Conservation (phyloP, 53 echinoderm and acorn worm genomes). For the Apostichopus leukothele region DNA sequence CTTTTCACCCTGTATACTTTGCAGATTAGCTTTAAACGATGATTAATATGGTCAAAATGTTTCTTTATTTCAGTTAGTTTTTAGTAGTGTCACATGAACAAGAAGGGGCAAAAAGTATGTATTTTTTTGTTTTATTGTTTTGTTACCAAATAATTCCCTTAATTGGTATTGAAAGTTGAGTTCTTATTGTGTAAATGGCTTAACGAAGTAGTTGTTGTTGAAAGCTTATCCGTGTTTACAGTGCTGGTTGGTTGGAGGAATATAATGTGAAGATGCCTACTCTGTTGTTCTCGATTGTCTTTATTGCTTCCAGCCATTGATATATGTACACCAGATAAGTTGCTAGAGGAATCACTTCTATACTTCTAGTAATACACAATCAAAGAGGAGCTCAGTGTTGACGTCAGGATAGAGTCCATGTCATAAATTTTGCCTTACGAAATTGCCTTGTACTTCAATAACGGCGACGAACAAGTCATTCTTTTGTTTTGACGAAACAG, state of each 20-base stretch:
- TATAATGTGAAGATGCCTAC: slow-evolving; percentile 51
- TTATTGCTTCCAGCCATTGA: background rate
- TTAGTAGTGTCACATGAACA: slow-evolving; percentile 23
- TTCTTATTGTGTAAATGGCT: slow-evolving; percentile 42
- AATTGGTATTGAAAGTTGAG: slow-evolving; percentile 39
- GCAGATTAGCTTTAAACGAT: slow-evolving; percentile 35
- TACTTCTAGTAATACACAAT: too few relatives aligned
- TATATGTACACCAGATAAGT: too few relatives aligned
- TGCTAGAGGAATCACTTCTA: too few relatives aligned
- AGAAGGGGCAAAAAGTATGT: background rate
- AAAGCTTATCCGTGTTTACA: slow-evolving; percentile 47
- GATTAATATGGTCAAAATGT: background rate
- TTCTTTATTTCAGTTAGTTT: slow-evolving; percentile 15
- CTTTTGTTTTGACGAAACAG: too few relatives aligned
- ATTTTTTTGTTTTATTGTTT: background rate
- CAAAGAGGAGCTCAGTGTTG: too few relatives aligned
- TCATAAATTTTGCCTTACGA: too few relatives aligned
- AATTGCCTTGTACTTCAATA: too few relatives aligned
- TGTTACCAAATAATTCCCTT: slow-evolving; percentile 36
- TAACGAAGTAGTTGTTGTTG: slow-evolving; percentile 37
- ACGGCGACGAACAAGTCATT: too few relatives aligned
- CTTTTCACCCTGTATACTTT: slow-evolving; percentile 41
- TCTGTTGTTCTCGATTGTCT: background rate
- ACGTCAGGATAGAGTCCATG: too few relatives aligned
- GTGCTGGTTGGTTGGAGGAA: slow-evolving; percentile 48